Conservation (phyloP, 1,140 invertebrate genomes). For the Calephelis nemesis region DNA sequence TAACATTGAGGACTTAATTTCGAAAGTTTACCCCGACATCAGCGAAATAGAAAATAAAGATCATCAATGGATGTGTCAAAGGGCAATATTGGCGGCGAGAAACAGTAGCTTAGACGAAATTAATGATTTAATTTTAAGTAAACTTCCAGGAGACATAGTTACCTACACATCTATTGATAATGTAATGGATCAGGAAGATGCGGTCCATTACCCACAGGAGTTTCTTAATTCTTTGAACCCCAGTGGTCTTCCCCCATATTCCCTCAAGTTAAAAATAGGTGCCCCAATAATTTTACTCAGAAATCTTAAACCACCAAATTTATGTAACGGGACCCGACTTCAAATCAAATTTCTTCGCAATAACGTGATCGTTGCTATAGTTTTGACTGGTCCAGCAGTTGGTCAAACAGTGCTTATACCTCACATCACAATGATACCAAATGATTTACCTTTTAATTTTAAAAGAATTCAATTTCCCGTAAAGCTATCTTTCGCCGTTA, state of each 20-base stretch:
- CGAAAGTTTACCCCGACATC: conserved; percentile 34
- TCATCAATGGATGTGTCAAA: conserved; percentile 50
- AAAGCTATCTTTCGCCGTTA: conserved; percentile 27
- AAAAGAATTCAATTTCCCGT: conserved; percentile 34
- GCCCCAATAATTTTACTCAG: too few relatives aligned
- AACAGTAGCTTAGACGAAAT: conserved; percentile 33
- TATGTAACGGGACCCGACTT: conserved; percentile 38
- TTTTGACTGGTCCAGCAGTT: conserved; percentile 36
- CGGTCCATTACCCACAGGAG: conserved; percentile 34
- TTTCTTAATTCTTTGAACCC: conserved; percentile 30
- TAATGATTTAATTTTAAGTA: conserved; percentile 28
- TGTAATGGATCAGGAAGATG: conserved; percentile 36
- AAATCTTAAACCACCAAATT: too few relatives aligned
- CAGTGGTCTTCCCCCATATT: too few relatives aligned
- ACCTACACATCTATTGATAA: conserved; percentile 36
- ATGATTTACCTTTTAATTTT: conserved; percentile 33
- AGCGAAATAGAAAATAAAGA: conserved; percentile 28
- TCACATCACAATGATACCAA: conserved; percentile 36
- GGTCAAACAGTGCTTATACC: conserved; percentile 31
- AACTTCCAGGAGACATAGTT: conserved; percentile 32
- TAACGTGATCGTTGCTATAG: conserved; percentile 34
- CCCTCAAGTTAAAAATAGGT: too few relatives aligned
- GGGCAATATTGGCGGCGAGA: conserved; percentile 47
- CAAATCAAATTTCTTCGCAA: conserved; percentile 35
- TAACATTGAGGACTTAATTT: too few relatives aligned